Evolutionary conservation across 2,888 invertebrate genomes (phyloP).

Genomic region (Coenonympha arcania): DNA sequence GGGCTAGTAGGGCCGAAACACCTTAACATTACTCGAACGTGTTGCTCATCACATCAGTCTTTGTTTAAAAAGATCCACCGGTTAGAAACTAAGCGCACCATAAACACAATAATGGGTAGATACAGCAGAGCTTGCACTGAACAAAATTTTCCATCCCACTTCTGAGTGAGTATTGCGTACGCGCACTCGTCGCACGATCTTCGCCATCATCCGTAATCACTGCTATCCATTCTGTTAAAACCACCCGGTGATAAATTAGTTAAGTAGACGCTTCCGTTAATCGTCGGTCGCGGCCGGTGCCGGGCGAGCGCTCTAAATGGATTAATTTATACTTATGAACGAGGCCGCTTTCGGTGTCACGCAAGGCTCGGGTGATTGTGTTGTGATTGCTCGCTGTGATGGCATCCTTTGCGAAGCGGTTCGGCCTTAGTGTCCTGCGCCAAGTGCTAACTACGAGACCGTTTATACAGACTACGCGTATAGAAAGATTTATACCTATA

Average conservation of each 20-base stretch:
- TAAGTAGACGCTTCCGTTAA: slow-evolving; percentile 76
- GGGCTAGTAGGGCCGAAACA: no score
- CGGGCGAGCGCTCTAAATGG: slow-evolving; percentile 71
- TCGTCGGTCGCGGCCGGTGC: slow-evolving; percentile 68
- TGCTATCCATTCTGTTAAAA: slow-evolving; percentile 76
- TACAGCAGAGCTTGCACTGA: no score
- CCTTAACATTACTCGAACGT: no score
- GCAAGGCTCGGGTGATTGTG: slow-evolving; percentile 73
- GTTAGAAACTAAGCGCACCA: no score
- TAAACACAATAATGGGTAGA: no score
- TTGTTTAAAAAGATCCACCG: no score
- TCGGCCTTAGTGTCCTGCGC: slow-evolving; percentile 30
- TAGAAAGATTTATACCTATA: no score
- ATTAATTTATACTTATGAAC: slow-evolving; percentile 75
- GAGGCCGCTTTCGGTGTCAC: slow-evolving; percentile 74
- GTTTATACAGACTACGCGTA: slow-evolving; percentile 18
- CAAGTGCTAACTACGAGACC: not conserved
- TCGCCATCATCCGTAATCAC: slow-evolving; percentile 60
- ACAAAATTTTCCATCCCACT: slow-evolving; percentile 3
- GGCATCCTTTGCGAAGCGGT: slow-evolving; percentile 61
- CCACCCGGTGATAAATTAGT: slow-evolving; percentile 75
- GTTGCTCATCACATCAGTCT: no score
- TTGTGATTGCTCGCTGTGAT: slow-evolving; percentile 72
- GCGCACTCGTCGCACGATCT: slow-evolving; percentile 27
- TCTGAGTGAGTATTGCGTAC: slow-evolving; percentile 6